These are phyloP conservation scores for Cataglyphis albicans DNA, from an alignment of 2,888 invertebrate species.

Conservation along the genomic window DNA sequence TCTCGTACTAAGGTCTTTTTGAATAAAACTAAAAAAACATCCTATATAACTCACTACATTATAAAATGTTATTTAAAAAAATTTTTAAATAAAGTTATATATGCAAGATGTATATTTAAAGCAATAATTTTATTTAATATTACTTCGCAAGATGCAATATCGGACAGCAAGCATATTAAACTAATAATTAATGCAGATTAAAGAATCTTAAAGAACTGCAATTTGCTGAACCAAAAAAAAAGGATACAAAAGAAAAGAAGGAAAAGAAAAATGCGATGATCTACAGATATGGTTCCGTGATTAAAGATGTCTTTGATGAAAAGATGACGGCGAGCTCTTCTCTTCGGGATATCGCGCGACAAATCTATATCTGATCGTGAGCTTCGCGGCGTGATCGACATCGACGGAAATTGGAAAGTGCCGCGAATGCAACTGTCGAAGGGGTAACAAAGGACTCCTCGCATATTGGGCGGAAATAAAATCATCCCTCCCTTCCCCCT, in stretches of 20 bases:
- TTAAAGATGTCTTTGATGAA: neutral
- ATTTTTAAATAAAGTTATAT: neutral
- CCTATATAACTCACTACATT: neutral
- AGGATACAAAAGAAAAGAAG: neutral
- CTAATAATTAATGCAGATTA: neutral
- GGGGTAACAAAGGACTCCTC: slow-evolving; percentile 35
- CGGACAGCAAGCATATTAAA: neutral
- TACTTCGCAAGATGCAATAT: neutral
- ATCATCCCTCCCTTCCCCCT: slow-evolving; percentile 14
- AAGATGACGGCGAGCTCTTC: neutral
- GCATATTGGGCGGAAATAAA: slow-evolving; percentile 52
- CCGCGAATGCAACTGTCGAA: slow-evolving; percentile 45
- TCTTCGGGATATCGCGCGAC: slow-evolving; percentile 16
- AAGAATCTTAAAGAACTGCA: neutral
- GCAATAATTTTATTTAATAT: neutral
- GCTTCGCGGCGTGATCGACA: slow-evolving; percentile 46
- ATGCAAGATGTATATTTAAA: neutral
- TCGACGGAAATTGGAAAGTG: slow-evolving; percentile 49
- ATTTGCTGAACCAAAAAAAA: neutral
- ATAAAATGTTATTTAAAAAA: neutral
- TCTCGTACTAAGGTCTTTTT: neutral
- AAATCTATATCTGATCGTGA: slow-evolving; percentile 24
- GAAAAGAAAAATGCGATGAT: neutral
- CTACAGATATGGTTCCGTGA: neutral
- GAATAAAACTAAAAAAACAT: neutral